Conservation (phyloP, 2,797 vertebrate species). For the Hipposideros larvatus region DNA sequence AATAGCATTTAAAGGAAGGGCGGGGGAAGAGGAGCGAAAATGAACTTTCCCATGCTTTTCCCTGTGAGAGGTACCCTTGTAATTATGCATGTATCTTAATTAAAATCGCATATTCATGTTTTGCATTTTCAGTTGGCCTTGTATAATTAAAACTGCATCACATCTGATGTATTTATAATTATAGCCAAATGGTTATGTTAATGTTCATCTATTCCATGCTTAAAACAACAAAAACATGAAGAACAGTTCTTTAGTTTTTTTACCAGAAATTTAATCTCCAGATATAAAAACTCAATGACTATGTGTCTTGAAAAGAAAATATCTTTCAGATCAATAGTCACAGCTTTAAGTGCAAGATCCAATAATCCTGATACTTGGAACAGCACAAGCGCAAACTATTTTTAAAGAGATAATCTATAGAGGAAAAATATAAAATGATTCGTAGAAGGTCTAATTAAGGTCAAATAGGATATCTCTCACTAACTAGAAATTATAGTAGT, state of each 20-base stretch:
- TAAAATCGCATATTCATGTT: constrained; percentile 77
- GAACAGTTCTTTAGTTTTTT: constrained; percentile 55
- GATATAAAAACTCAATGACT: constrained; percentile 59
- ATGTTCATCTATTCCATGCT: constrained; percentile 45
- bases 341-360: constrained; percentile 31
- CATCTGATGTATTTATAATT: constrained; percentile 71
- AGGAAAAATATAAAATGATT: constrained; percentile 20
- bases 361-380: constrained; percentile 26
- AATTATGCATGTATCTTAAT: constrained; percentile 76
- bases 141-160: constrained; percentile 79
- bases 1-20: constrained; percentile 69
- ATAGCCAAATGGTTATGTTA: constrained; percentile 63
- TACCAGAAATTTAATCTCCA: constrained; percentile 28
- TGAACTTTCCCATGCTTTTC: constrained; percentile 61
- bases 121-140: constrained; percentile 76
- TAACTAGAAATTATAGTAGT: neutral
- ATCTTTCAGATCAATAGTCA: constrained; percentile 60
- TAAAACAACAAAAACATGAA: constrained; percentile 52
- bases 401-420: constrained; percentile 62
- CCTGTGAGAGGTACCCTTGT: constrained; percentile 63
- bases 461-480: neutral
- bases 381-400: constrained; percentile 20
- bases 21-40: constrained; percentile 8
- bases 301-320: constrained; percentile 46
- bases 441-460: constrained; percentile 51